Conservation (phyloP, 2,888 invertebrate species). For the Luperina nickerlii region DNA sequence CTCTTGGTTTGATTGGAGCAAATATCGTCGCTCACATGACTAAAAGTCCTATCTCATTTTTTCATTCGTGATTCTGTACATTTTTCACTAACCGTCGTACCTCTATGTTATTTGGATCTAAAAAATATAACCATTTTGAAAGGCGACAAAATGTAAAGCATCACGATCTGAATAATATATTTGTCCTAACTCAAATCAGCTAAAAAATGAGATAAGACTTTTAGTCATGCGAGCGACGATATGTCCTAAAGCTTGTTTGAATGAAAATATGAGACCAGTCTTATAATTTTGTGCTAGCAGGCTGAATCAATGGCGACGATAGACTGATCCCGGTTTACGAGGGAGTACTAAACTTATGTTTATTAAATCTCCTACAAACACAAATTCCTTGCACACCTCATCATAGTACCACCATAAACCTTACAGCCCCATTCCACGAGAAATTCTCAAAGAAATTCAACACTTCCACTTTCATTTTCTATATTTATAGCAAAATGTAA, state of each 20-base stretch:
- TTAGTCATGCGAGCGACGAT: too few species aligned
- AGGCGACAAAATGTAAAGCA: too few species aligned
- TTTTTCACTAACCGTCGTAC: too few species aligned
- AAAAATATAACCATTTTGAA: too few species aligned
- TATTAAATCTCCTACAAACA: background rate
- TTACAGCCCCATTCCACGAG: slow-evolving; percentile 8
- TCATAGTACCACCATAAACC: slow-evolving; percentile 29
- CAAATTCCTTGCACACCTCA: background rate
- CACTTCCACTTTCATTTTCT: slow-evolving; percentile 51
- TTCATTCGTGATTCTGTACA: too few species aligned
- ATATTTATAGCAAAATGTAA: slow-evolving; percentile 64
- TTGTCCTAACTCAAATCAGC: too few species aligned
- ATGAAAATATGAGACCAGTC: background rate
- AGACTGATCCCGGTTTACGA: background rate
- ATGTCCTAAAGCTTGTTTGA: background rate
- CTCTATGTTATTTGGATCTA: too few species aligned
- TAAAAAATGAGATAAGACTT: too few species aligned
- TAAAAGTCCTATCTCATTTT: too few species aligned
- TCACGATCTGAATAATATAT: too few species aligned
- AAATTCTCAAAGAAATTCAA: slow-evolving; percentile 36
- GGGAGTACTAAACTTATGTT: background rate
- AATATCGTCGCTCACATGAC: background rate
- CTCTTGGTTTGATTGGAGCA: background rate
- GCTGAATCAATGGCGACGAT: background rate
- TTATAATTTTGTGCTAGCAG: too few species aligned